A percentile compares a stretch with the other conserved stretches of the same genome.
phyloP scores from a whole-genome alignment of 2,797 vertebrate genomes.

The Myotis myotis region DNA sequence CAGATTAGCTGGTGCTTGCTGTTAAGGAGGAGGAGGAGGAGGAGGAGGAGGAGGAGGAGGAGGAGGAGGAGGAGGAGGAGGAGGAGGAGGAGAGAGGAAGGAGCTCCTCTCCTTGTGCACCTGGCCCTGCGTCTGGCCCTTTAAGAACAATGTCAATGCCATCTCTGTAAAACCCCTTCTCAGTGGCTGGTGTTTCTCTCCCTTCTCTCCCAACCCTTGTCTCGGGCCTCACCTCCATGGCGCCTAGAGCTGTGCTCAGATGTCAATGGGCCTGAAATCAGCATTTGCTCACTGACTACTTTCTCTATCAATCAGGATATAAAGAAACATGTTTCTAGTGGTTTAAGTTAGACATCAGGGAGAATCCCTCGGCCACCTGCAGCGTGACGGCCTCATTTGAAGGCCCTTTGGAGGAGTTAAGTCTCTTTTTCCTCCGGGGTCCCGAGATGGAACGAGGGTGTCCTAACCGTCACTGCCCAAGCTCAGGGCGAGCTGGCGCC shows the following conservation, averaged over 20 bases:
- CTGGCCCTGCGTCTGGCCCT: background rate
- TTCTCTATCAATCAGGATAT: background rate
- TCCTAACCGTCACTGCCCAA: background rate
- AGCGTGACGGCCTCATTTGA: background rate
- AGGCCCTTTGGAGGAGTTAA: background rate
- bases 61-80: too few relatives aligned
- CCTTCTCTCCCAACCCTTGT: background rate
- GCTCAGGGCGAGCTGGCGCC: background rate
- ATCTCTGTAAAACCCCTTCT: background rate
- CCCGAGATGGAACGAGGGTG: background rate
- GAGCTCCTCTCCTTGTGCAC: background rate
- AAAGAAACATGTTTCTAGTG: background rate
- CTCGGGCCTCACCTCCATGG: background rate
- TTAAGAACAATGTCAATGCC: background rate
- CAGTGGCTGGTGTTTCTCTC: background rate
- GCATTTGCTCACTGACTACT: background rate
- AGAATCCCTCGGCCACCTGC: background rate
- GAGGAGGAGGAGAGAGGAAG: too few relatives aligned
- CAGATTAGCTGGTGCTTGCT: background rate
- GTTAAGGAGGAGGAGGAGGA: too few relatives aligned
- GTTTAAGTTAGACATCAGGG: background rate
- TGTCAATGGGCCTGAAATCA: background rate
- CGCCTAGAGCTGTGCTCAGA: background rate
- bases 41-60: too few relatives aligned
- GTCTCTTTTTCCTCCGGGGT: background rate